Conservation (phyloP, 92 coral and sea anemone genomes). For the Epizoanthus illoricatus region DNA sequence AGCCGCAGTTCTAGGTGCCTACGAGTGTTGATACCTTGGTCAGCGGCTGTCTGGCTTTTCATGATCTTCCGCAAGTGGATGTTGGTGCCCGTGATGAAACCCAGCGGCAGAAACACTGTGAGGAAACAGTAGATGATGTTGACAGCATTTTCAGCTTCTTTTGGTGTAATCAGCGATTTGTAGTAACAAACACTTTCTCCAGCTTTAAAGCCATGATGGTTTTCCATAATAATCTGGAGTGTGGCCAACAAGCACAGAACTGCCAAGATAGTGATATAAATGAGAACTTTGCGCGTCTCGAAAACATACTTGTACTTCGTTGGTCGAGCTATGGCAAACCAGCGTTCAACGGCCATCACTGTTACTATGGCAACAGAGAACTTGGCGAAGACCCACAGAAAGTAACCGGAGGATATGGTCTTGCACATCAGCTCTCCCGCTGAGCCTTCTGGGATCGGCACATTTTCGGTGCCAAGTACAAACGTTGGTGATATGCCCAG, state of each 20-base stretch:
- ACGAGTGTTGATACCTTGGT: slow-evolving; percentile 8
- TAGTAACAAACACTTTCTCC: not conserved
- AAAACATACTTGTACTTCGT: not conserved
- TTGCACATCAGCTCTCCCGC: slow-evolving; percentile 33
- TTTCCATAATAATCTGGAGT: not conserved
- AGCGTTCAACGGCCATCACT: slow-evolving; percentile 26
- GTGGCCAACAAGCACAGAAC: not conserved
- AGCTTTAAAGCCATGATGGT: not conserved
- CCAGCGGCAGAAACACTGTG: slow-evolving; percentile 22
- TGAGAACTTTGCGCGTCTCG: slow-evolving; percentile 1
- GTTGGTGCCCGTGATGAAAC: slow-evolving; percentile 16
- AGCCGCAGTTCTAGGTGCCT: slow-evolving; percentile 29
- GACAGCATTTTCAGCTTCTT: slow-evolving; percentile 12
- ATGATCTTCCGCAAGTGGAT: slow-evolving; percentile 1
- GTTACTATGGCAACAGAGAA: slow-evolving; percentile 35
- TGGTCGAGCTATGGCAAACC: slow-evolving; percentile 32
- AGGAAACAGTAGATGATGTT: slow-evolving; percentile 1
- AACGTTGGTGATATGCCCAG: not conserved
- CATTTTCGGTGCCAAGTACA: slow-evolving; percentile 15
- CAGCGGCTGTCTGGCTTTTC: not conserved
- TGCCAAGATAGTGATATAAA: not conserved
- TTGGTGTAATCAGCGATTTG: slow-evolving; percentile 18
- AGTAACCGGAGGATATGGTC: slow-evolving; percentile 7
- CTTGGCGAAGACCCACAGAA: slow-evolving; percentile 23
- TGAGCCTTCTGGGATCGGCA: not conserved